phyloP scores from a whole-genome alignment of 2,113 vertebrate species.

The Sapayoa aenigma region DNA sequence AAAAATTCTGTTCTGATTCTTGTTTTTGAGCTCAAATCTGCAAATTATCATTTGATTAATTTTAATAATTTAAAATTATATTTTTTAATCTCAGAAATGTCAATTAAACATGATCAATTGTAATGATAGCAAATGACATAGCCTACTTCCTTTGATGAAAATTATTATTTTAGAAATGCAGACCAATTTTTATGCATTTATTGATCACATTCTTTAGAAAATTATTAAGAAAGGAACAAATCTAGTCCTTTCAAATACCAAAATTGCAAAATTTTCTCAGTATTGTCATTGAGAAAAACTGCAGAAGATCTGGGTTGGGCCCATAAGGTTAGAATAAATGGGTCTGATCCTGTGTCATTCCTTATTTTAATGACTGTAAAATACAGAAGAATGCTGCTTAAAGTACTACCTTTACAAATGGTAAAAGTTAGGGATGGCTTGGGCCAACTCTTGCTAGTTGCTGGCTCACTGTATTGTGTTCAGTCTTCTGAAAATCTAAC shows the following conservation, averaged over 20 bases:
- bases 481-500: background rate
- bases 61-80: conserved; percentile 12
- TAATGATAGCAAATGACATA: background rate
- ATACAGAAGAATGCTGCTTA: background rate
- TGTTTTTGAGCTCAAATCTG: conserved; percentile 22
- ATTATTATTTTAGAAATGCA: background rate
- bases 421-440: background rate
- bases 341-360: background rate
- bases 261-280: background rate
- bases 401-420: background rate
- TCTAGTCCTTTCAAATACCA: background rate
- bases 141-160: background rate
- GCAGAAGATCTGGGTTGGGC: background rate
- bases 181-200: background rate
- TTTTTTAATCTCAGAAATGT: conserved; percentile 36
- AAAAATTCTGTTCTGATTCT: background rate
- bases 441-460: background rate
- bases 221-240: background rate
- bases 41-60: conserved; percentile 20
- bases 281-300: background rate
- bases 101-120: conserved; percentile 21
- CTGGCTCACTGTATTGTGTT: background rate
- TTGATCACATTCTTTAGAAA: background rate
- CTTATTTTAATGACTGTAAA: background rate
- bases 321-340: background rate